Percentiles rank a stretch among this genome's conserved stretches.
These are phyloP conservation scores for Geothlypis trichas DNA, from an alignment of 2,113 vertebrate genomes.

Conservation along the genomic window DNA sequence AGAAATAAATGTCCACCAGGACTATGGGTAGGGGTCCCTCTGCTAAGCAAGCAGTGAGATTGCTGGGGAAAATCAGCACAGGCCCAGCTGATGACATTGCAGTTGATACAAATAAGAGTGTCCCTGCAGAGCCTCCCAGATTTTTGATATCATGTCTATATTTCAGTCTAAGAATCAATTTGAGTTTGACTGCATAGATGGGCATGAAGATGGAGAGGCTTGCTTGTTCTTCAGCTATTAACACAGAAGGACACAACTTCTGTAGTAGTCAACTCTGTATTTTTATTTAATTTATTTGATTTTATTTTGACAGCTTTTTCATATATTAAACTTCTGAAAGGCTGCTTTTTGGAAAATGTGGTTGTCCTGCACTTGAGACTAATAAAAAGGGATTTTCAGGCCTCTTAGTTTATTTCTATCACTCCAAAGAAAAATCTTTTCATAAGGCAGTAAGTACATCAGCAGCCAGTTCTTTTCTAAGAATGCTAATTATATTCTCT, in stretches of 20 bases:
- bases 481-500: constrained; percentile 66
- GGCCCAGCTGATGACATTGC: constrained; percentile 10
- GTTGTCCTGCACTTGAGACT: not conserved
- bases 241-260: constrained; percentile 36
- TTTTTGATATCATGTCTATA: constrained; percentile 43
- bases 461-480: constrained; percentile 56
- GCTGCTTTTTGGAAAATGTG: constrained; percentile 1
- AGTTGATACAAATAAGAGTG: constrained; percentile 26
- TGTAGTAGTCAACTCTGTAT: not conserved
- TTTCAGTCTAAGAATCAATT: constrained; percentile 57
- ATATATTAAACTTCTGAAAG: not conserved
- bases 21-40: not conserved
- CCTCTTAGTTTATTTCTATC: constrained; percentile 44
- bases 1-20: not conserved
- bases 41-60: constrained; percentile 1
- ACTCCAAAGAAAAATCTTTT: constrained; percentile 43
- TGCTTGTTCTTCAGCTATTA: constrained; percentile 36
- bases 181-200: constrained; percentile 52
- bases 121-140: constrained; percentile 24
- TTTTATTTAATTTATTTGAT: constrained; percentile 23
- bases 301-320: constrained; percentile 3
- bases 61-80: not conserved
- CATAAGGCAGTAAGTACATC: not conserved
- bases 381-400: constrained; percentile 35
- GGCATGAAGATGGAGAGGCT: constrained; percentile 41